These are phyloP conservation scores for Trissoscelio sp. DNA, from an alignment of 2,888 invertebrate genomes.

Conservation along the genomic window DNA sequence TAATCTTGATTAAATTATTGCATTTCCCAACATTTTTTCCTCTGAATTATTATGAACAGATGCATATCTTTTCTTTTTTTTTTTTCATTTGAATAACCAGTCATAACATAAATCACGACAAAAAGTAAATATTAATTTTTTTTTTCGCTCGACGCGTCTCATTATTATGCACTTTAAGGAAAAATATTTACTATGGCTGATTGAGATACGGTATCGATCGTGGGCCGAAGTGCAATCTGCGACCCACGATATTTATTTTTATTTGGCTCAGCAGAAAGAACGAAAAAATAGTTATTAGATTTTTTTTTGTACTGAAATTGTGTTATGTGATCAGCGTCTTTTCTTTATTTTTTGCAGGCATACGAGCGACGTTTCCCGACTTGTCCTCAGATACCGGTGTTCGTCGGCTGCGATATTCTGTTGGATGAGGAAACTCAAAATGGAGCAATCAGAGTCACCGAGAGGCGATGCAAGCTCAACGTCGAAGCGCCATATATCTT, in stretches of 20 bases:
- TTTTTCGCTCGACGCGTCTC: neutral
- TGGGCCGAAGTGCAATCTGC: neutral
- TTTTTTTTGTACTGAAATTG: neutral
- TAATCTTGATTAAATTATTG: too few species aligned
- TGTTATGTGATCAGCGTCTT: conserved; percentile 5
- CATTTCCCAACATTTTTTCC: too few species aligned
- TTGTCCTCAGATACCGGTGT: conserved; percentile 97
- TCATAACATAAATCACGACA: too few species aligned
- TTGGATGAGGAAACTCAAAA: conserved; percentile 91
- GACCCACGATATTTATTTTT: conserved; percentile 3
- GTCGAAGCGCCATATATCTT: conserved; percentile 97
- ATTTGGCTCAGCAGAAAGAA: too few species aligned
- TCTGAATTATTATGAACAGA: too few species aligned
- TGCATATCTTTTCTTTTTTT: too few species aligned
- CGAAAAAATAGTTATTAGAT: too few species aligned
- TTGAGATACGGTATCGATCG: conserved; percentile 20
- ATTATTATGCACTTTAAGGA: conserved; percentile 3
- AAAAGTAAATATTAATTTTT: conserved; percentile 16
- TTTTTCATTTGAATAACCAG: too few species aligned
- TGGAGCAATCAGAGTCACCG: conserved; percentile 91
- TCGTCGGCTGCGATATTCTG: conserved; percentile 92
- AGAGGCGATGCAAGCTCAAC: conserved; percentile 93
- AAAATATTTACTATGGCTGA: conserved; percentile 16
- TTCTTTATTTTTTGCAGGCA: conserved; percentile 86
- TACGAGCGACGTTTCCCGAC: conserved; percentile 97